phyloP scores from a whole-genome alignment of 2,113 vertebrate species.

The cattle (Bos taurus) region DNA sequence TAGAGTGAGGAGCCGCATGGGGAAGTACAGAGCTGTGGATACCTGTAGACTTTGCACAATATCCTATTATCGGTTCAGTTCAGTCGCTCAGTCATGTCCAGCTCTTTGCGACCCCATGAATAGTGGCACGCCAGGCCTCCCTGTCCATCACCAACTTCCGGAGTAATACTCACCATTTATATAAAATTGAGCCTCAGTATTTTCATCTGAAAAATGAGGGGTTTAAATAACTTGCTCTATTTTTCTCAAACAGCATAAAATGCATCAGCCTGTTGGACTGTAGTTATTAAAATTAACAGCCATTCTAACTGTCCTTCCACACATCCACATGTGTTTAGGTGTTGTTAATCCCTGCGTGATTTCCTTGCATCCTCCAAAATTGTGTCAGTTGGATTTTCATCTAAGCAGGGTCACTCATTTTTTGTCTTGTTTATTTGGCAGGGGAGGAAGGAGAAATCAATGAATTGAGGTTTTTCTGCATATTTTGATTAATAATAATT shows the following conservation, averaged over 20 bases:
- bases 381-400: neutral
- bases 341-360: neutral
- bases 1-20: neutral
- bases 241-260: neutral
- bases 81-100: too few relatives aligned
- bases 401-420: neutral
- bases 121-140: rapidly evolving
- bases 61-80: neutral
- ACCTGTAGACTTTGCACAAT: neutral
- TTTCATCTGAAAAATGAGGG: neutral
- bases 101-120: too few relatives aligned
- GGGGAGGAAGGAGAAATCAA: neutral
- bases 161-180: neutral
- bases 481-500: neutral
- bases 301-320: neutral
- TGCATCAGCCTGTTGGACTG: neutral
- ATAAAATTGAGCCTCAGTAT: neutral
- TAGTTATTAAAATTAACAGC: neutral
- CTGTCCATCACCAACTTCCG: too few relatives aligned
- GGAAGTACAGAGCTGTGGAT: neutral
- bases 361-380: neutral
- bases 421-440: neutral
- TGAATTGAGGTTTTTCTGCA: neutral
- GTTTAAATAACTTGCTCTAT: neutral
- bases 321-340: neutral